Conservation (phyloP, 2,113 vertebrate genomes). For the Phylloscopus trochilus region DNA sequence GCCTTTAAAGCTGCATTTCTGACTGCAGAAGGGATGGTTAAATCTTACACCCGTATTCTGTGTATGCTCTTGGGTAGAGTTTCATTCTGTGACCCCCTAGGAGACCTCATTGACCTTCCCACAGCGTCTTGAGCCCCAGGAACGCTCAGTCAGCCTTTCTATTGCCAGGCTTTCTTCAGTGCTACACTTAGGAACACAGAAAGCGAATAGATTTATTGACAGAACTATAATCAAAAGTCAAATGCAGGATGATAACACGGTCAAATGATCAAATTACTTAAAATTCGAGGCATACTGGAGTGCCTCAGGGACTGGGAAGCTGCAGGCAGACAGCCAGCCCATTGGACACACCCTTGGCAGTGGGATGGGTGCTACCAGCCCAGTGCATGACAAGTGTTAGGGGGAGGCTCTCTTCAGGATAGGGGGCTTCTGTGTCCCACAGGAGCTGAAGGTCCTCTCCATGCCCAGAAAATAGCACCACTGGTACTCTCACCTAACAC, state of each 20-base stretch:
- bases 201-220: conserved; percentile 59
- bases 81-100: background rate
- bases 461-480: background rate
- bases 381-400: background rate
- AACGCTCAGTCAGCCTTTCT: conserved; percentile 4
- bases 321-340: background rate
- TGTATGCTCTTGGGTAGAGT: background rate
- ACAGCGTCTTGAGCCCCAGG: background rate
- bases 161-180: background rate
- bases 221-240: conserved; percentile 44
- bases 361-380: background rate
- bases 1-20: conserved; percentile 1
- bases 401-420: background rate
- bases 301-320: background rate
- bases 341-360: accelerated
- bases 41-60: background rate
- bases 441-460: background rate
- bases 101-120: conserved; percentile 5
- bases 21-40: background rate
- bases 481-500: background rate
- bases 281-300: conserved; percentile 11
- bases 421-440: background rate
- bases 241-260: conserved; percentile 36
- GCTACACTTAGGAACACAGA: background rate
- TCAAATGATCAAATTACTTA: conserved; percentile 49